phyloP scores from a whole-genome alignment of 2,888 invertebrate species.

The Tipula unca region DNA sequence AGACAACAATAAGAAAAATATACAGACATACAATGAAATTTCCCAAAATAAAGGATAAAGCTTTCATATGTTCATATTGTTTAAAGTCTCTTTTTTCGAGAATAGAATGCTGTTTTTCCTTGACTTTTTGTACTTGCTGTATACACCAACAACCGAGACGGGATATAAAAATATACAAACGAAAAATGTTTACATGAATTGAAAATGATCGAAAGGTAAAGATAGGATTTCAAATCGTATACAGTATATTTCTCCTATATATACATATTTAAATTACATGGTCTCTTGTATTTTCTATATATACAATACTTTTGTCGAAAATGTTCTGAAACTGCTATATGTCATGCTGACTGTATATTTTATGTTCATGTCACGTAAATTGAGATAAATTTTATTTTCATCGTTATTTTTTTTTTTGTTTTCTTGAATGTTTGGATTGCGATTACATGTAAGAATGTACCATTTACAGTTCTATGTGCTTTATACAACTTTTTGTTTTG shows the following conservation, averaged over 20 bases:
- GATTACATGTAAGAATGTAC: neutral
- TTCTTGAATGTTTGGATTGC: neutral
- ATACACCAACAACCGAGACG: neutral
- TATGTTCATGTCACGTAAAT: conserved; percentile 8
- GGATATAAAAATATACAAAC: neutral
- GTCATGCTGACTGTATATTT: neutral
- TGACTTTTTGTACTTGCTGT: neutral
- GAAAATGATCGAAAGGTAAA: neutral
- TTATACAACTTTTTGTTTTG: neutral
- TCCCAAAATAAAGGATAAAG: neutral
- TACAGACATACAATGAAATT: neutral
- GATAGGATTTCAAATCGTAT: neutral
- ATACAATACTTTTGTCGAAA: neutral
- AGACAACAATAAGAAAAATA: neutral
- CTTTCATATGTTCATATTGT: neutral
- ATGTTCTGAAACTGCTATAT: neutral
- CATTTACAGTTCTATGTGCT: neutral
- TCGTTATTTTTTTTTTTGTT: neutral
- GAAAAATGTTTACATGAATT: neutral
- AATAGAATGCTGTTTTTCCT: neutral
- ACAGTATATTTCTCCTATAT: neutral
- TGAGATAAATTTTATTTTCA: conserved; percentile 8
- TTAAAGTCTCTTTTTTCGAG: neutral
- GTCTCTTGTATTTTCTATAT: neutral
- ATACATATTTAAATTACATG: neutral